These are phyloP conservation scores for Melozone crissalis DNA, from an alignment of 2,113 vertebrate genomes.

Conservation along the genomic window DNA sequence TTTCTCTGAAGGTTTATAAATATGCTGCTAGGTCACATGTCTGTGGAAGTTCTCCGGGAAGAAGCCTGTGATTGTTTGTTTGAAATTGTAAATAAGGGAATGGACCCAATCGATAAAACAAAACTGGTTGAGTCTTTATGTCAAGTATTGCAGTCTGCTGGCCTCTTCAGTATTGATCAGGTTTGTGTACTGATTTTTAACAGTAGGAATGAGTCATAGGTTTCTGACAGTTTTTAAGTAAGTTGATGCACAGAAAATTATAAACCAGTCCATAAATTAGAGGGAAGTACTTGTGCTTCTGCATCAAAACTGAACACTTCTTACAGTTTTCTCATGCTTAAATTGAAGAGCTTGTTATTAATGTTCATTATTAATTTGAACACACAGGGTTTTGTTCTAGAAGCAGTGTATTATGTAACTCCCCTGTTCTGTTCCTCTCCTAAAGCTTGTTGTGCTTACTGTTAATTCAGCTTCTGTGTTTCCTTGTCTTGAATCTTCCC, in stretches of 20 bases:
- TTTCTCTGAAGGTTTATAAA: constrained; percentile 88
- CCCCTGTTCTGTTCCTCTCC: not conserved
- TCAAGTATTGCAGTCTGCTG: constrained; percentile 91
- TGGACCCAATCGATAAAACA: constrained; percentile 97
- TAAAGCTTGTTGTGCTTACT: not conserved
- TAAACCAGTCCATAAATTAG: not conserved
- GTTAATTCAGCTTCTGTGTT: not conserved
- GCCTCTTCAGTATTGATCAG: constrained; percentile 96
- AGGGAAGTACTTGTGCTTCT: not conserved
- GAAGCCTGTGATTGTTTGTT: constrained; percentile 98
- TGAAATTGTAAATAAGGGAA: constrained; percentile 98
- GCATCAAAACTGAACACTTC: not conserved
- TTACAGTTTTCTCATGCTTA: not conserved
- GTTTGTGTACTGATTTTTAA: constrained; percentile 71
- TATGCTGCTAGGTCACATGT: constrained; percentile 97
- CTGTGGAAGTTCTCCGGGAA: constrained; percentile 93
- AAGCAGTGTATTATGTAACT: not conserved
- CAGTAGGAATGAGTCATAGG: not conserved
- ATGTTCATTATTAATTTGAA: not conserved
- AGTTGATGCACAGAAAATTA: not conserved
- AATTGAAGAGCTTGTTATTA: not conserved
- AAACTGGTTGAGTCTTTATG: constrained; percentile 96
- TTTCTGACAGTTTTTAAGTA: not conserved
- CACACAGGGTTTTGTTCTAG: not conserved
- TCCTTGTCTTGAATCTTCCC: not conserved